phyloP scores from a whole-genome alignment of 1,140 invertebrate genomes.

The Araneus ventricosus region DNA sequence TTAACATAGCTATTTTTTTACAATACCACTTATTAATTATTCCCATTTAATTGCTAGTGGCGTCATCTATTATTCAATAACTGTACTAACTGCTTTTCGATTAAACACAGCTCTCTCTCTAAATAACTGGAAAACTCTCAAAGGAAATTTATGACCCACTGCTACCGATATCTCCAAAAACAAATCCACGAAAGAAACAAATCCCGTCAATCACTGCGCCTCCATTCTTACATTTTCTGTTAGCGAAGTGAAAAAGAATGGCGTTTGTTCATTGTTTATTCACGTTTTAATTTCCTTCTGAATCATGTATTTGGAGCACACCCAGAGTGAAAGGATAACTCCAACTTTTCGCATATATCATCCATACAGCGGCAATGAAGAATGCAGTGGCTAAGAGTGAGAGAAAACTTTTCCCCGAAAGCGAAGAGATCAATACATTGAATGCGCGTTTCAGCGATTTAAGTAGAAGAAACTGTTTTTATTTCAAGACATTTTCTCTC shows the following conservation, averaged over 20 bases:
- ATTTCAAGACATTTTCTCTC: constrained; percentile 35
- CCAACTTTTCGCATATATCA: constrained; percentile 73
- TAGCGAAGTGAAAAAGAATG: constrained; percentile 25
- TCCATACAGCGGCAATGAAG: constrained; percentile 57
- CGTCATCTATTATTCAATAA: not conserved
- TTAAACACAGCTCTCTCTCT: not conserved
- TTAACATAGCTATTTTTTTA: no score
- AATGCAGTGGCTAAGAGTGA: not conserved
- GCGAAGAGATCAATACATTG: constrained; percentile 61
- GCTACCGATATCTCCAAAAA: constrained; percentile 22
- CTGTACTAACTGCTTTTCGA: not conserved
- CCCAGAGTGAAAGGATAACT: constrained; percentile 56
- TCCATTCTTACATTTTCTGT: constrained; percentile 46
- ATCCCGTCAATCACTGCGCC: constrained; percentile 32
- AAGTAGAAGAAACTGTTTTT: constrained; percentile 73
- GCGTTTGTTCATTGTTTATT: constrained; percentile 55
- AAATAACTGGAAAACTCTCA: not conserved
- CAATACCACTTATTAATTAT: not conserved
- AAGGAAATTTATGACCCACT: not conserved
- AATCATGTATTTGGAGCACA: constrained; percentile 59
- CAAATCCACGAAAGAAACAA: constrained; percentile 5
- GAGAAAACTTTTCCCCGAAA: constrained; percentile 2
- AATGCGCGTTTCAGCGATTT: constrained; percentile 63
- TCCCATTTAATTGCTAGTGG: not conserved
- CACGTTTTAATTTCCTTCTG: constrained; percentile 66